Conservation (phyloP, 23 tunicate species). For the Styela clava region DNA sequence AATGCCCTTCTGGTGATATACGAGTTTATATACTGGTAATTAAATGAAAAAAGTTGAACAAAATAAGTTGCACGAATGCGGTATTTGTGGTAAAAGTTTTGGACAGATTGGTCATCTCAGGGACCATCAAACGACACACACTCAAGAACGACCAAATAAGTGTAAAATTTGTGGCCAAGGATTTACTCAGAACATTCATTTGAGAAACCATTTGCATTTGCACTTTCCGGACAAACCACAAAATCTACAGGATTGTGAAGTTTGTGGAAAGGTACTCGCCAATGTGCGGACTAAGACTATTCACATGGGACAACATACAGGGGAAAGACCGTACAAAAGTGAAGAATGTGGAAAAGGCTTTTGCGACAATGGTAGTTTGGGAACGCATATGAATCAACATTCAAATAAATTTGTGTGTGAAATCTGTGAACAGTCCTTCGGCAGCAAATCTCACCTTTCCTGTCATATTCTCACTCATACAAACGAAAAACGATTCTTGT, state of each 20-base stretch:
- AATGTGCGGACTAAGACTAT: neutral
- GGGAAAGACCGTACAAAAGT: neutral
- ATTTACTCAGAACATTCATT: too few species aligned
- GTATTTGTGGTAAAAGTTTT: too few species aligned
- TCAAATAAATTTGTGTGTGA: neutral
- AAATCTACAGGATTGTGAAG: too few species aligned
- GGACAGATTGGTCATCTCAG: too few species aligned
- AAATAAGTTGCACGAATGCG: neutral
- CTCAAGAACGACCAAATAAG: too few species aligned
- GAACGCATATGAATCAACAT: neutral
- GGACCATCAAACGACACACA: too few species aligned
- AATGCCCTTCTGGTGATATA: too few species aligned
- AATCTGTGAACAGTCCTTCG: neutral
- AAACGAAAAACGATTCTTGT: too few species aligned
- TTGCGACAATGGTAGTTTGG: neutral
- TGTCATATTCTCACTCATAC: neutral
- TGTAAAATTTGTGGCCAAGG: too few species aligned
- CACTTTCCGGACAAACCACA: too few species aligned
- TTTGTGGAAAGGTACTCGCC: neutral
- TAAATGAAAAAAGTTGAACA: neutral
- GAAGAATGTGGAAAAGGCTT: neutral
- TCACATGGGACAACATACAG: neutral
- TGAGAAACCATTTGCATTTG: too few species aligned
- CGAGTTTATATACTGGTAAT: too few species aligned
- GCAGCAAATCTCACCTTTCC: neutral